Percentiles rank a stretch among this genome's conserved stretches.
phyloP scores from a whole-genome alignment of 2,888 invertebrate species.

The Apotomis capreana region DNA sequence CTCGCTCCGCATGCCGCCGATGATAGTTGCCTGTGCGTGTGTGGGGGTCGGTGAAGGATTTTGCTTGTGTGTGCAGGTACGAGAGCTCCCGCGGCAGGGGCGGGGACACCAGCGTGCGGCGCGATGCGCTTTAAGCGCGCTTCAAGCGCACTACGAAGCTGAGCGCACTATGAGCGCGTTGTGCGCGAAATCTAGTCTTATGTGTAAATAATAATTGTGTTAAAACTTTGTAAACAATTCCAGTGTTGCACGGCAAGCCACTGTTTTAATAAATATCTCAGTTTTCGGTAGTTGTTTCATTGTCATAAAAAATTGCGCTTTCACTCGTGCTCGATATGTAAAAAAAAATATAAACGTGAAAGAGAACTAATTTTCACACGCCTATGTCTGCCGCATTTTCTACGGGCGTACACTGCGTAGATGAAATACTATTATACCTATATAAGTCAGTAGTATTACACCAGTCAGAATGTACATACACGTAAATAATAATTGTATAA shows the following conservation, averaged over 20 bases:
- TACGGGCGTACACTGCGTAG: too few species aligned
- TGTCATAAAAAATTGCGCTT: slow-evolving; percentile 32
- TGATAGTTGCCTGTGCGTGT: slow-evolving; percentile 11
- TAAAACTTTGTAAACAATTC: slow-evolving; percentile 56
- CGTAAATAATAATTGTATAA: too few species aligned
- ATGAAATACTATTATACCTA: too few species aligned
- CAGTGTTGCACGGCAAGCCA: slow-evolving; percentile 57
- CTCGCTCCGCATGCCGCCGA: slow-evolving; percentile 42
- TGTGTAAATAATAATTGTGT: slow-evolving; percentile 48
- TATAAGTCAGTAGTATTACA: too few species aligned
- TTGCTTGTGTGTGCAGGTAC: slow-evolving; percentile 48
- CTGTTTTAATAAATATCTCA: slow-evolving; percentile 63
- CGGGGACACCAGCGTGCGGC: slow-evolving; percentile 47
- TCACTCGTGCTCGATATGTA: too few species aligned
- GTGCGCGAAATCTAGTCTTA: slow-evolving; percentile 16
- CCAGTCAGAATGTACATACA: too few species aligned
- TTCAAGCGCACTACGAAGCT: not conserved
- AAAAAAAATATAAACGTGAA: too few species aligned
- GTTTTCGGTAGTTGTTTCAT: slow-evolving; percentile 55
- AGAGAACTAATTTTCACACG: too few species aligned
- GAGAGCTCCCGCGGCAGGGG: slow-evolving; percentile 37
- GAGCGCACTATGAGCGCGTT: slow-evolving; percentile 3
- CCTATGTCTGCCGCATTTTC: too few species aligned
- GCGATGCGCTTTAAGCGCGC: slow-evolving; percentile 43
- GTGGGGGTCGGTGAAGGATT: not conserved